Evolutionary conservation across 2,113 vertebrate genomes (phyloP).

Genomic region (Neodon shergylaensis): DNA sequence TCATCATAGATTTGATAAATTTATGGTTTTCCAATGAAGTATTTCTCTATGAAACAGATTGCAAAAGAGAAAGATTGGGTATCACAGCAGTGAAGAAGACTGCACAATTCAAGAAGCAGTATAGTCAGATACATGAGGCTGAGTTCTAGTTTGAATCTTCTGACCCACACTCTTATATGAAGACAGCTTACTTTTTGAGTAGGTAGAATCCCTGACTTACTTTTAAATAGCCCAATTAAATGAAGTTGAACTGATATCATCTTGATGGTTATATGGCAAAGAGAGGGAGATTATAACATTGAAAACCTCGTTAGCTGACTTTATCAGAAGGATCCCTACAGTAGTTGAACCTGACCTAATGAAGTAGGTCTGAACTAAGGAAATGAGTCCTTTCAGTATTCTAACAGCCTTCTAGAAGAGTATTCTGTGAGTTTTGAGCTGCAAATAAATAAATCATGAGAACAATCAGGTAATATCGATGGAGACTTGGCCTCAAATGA

Average conservation of each 20-base stretch:
- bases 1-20: neutral
- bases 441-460: neutral
- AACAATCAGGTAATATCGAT: neutral
- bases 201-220: neutral
- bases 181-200: neutral
- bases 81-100: neutral
- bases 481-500: neutral
- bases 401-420: neutral
- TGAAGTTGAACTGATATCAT: neutral
- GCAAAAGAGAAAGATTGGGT: neutral
- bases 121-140: neutral
- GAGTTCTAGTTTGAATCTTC: neutral
- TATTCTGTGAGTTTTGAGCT: neutral
- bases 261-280: neutral
- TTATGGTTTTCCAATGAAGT: neutral
- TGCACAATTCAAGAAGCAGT: neutral
- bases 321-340: neutral
- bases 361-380: neutral
- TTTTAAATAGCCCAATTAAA: neutral
- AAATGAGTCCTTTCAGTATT: neutral
- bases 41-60: too few relatives aligned
- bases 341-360: neutral
- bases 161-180: neutral
- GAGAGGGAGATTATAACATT: neutral
- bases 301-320: neutral